phyloP scores from a whole-genome alignment of 2,113 vertebrate genomes.

The Chlorodrepanis virens region DNA sequence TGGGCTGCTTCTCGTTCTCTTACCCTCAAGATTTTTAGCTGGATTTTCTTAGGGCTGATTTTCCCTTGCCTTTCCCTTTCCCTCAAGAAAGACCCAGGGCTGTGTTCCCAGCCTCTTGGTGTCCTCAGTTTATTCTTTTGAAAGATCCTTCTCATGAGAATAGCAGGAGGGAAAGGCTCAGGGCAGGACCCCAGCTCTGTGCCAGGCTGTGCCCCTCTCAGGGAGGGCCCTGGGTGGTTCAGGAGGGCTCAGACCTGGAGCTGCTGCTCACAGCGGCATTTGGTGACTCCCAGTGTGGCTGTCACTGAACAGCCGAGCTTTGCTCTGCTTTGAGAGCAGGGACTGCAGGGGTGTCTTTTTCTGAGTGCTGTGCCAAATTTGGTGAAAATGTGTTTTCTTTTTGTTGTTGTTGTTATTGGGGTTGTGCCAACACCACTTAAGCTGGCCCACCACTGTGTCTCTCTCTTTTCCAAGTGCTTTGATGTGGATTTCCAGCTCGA shows the following conservation, averaged over 20 bases:
- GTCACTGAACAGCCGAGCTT: accelerated
- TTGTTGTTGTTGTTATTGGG: not conserved
- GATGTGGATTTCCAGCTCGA: not conserved
- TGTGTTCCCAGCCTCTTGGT: not conserved
- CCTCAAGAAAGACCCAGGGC: not conserved
- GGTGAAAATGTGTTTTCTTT: not conserved
- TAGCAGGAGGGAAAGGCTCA: not conserved
- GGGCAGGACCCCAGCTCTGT: not conserved
- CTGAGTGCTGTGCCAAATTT: not conserved
- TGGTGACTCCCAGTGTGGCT: not conserved
- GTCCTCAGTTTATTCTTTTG: not conserved
- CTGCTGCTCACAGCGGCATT: accelerated
- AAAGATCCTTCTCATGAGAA: not conserved
- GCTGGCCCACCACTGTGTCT: not conserved
- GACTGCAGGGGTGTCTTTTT: not conserved
- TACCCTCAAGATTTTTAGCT: not conserved
- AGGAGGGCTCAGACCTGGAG: not conserved
- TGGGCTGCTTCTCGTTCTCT: not conserved
- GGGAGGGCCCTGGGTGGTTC: accelerated
- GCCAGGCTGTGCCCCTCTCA: not conserved
- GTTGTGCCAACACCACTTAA: not conserved
- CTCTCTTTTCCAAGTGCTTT: not conserved
- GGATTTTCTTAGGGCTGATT: not conserved
- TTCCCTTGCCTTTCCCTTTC: not conserved
- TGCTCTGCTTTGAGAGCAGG: not conserved